Percentiles rank a stretch among this genome's conserved stretches.
phyloP scores from a whole-genome alignment of 2,113 vertebrate species.

The Meles meles region DNA sequence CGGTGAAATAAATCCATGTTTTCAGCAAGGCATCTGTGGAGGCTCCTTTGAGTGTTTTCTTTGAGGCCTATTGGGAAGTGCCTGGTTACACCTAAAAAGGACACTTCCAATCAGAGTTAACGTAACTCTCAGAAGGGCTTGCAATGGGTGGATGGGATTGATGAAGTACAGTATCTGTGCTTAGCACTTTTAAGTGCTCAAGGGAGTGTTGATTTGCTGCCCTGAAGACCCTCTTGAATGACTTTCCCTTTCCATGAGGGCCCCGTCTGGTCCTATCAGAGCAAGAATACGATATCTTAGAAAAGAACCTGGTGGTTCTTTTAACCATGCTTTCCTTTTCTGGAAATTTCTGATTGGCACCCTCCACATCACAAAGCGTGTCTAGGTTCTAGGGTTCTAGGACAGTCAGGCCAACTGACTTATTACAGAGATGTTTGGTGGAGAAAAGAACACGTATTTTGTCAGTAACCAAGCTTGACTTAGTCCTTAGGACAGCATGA shows the following conservation, averaged over 20 bases:
- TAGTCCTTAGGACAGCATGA: background rate
- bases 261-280: background rate
- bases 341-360: background rate
- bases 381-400: background rate
- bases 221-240: background rate
- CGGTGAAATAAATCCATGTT: background rate
- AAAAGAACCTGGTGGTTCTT: background rate
- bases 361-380: background rate
- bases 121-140: background rate
- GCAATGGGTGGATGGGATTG: rapidly evolving
- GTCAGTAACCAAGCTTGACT: background rate
- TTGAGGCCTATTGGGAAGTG: background rate
- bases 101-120: background rate
- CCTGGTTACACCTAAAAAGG: background rate
- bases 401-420: background rate
- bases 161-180: background rate
- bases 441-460: background rate
- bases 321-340: background rate
- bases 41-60: background rate
- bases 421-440: background rate
- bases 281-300: background rate
- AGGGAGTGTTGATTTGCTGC: background rate
- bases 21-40: background rate
- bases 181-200: background rate
- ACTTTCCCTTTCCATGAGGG: background rate